Conservation (phyloP, 2,113 vertebrate genomes). For the Uria lomvia region DNA sequence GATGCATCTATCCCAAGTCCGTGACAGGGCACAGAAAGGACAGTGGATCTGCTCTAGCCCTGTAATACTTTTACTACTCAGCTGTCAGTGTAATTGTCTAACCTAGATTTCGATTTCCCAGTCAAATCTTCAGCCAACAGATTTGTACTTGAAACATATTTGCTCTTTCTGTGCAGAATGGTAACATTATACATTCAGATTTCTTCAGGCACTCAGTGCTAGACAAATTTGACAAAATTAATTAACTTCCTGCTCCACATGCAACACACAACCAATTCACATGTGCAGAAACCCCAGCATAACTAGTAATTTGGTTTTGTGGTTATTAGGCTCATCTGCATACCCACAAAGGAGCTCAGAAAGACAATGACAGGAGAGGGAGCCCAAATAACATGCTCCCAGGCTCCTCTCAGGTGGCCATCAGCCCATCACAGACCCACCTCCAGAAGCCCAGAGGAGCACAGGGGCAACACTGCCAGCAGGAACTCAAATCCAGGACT, state of each 20-base stretch:
- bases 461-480: not conserved
- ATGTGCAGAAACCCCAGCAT: not conserved
- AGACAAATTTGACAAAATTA: not conserved
- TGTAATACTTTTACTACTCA: not conserved
- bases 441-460: not conserved
- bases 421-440: not conserved
- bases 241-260: not conserved
- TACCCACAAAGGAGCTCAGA: not conserved
- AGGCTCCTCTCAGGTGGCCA: not conserved
- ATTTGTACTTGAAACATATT: not conserved
- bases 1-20: no score
- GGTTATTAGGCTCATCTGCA: not conserved
- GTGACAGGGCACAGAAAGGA: no score
- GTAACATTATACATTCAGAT: not conserved
- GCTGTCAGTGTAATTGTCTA: not conserved
- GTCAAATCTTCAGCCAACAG: not conserved
- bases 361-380: no score
- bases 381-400: not conserved
- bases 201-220: not conserved
- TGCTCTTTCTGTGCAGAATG: not conserved
- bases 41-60: no score
- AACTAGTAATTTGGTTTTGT: not conserved
- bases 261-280: rapidly evolving
- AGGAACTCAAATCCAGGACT: not conserved
- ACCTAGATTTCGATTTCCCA: not conserved